phyloP scores from a whole-genome alignment of 2,113 vertebrate species.

The Camelus bactrianus region DNA sequence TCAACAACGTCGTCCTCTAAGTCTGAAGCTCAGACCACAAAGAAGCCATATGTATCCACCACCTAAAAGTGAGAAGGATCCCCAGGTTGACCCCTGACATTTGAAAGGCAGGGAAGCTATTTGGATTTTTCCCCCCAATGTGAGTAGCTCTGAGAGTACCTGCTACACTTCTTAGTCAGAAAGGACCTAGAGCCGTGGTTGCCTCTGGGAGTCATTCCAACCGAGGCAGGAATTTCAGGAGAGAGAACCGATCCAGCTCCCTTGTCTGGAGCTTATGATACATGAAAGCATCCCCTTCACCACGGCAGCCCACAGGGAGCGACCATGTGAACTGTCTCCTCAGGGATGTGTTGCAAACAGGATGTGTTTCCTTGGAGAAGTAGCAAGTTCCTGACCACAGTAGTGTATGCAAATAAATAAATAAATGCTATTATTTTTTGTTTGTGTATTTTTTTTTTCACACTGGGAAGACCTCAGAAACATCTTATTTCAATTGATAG shows the following conservation, averaged over 20 bases:
- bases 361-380: neutral
- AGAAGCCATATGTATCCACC: neutral
- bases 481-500: neutral
- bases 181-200: neutral
- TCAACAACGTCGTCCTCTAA: neutral
- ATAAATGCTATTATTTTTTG: neutral
- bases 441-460: neutral
- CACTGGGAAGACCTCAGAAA: neutral
- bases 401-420: constrained; percentile 3
- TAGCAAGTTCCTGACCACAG: neutral
- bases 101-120: neutral
- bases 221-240: constrained; percentile 7
- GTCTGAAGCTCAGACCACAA: neutral
- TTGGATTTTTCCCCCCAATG: neutral
- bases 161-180: constrained; percentile 45
- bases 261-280: neutral
- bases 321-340: neutral
- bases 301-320: neutral
- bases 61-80: neutral
- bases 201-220: constrained; percentile 1
- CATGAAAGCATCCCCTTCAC: neutral
- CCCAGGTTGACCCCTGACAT: neutral
- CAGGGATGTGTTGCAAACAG: neutral
- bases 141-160: neutral
- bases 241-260: neutral